Base-by-base conservation (phyloP, 2,797 vertebrate genomes). In the Agapornis canus region DNA sequence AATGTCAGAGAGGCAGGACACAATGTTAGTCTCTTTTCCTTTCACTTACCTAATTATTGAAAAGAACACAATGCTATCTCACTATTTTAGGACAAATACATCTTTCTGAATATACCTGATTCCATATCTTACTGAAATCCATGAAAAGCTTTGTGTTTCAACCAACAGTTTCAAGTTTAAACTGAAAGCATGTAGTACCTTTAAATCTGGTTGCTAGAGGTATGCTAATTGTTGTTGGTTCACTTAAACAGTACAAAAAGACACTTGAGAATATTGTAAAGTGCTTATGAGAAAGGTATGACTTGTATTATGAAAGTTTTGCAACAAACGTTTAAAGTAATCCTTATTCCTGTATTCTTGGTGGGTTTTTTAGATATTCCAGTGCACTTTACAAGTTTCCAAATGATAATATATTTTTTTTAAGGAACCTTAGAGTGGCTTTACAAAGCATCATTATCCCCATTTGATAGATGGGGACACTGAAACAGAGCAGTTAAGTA, bases 241-340 rank as follows among this genome's bases (percentile, higher is more conserved):
- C 71, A 66, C 81, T 92, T 94, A 94, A 86, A 90, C 21, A 88
- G 60, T 79, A 32, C 64, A 59, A 87, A 68, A 39, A 91, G 93
- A 90, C 57, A 63, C 84, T 79, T 93, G 80, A 91, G 82, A 86
- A 54, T 84, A 73, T 79, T 90, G 48, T 72, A 20, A 83, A 92
- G 76, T 88, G 52, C 78, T 90, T 85, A 48, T 3, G 68, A 65
- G 70, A 85, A 91, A 86, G 48, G 63, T 83, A 63, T 51, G 54
- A 60, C 69, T 91, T 95, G 56, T 78, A 63, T 80, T 94, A 90
- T 35, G 7, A 35, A 91, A 89, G 94, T 78, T 77, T 17, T 85
- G 73, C 69, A 91, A 64, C 61, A 86, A 92, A 82, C 3, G 5
- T 86, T 87, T 91, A 85, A 85, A 79, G 32, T 39, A 66, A 26